Conservation (phyloP, 2,113 vertebrate genomes). For the Gymnocephalus cernua region DNA sequence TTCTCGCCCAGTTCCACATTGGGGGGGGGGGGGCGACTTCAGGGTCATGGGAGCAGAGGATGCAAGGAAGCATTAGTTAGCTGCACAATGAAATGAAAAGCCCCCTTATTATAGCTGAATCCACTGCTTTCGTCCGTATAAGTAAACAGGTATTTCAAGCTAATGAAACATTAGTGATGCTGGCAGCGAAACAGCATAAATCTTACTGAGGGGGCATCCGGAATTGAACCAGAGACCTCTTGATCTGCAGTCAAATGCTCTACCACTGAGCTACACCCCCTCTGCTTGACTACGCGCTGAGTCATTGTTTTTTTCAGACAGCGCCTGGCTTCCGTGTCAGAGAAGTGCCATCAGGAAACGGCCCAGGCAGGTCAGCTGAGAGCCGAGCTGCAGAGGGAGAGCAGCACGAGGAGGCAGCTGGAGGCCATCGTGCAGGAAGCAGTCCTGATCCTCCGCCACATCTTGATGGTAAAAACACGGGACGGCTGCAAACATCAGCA, state of each 20-base stretch:
- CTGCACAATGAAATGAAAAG: too few relatives aligned
- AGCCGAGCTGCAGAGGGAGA: slow-evolving; percentile 65
- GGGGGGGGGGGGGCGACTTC: too few relatives aligned
- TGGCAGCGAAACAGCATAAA: background rate
- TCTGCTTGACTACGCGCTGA: too few relatives aligned
- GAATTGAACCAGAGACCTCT: slow-evolving; percentile 75
- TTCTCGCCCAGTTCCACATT: too few relatives aligned
- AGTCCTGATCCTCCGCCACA: slow-evolving; percentile 63
- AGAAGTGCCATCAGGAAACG: background rate
- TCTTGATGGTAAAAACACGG: slow-evolving; percentile 62
- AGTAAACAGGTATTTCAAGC: background rate
- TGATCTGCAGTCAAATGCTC: slow-evolving; percentile 90
- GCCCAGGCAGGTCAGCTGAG: background rate
- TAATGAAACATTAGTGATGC: background rate
- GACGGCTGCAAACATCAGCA: too few relatives aligned
- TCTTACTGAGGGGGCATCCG: background rate
- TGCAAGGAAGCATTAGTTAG: too few relatives aligned
- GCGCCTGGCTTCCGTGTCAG: slow-evolving; percentile 35
- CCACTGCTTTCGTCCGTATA: background rate
- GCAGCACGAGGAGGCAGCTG: slow-evolving; percentile 1
- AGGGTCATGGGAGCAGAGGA: too few relatives aligned
- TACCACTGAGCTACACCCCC: slow-evolving; percentile 76
- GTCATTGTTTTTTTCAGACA: slow-evolving; percentile 64
- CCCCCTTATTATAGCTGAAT: too few relatives aligned
- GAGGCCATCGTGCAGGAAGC: slow-evolving; percentile 69